phyloP scores from a whole-genome alignment of 2,113 vertebrate species.

The Cryptotis parvus region DNA sequence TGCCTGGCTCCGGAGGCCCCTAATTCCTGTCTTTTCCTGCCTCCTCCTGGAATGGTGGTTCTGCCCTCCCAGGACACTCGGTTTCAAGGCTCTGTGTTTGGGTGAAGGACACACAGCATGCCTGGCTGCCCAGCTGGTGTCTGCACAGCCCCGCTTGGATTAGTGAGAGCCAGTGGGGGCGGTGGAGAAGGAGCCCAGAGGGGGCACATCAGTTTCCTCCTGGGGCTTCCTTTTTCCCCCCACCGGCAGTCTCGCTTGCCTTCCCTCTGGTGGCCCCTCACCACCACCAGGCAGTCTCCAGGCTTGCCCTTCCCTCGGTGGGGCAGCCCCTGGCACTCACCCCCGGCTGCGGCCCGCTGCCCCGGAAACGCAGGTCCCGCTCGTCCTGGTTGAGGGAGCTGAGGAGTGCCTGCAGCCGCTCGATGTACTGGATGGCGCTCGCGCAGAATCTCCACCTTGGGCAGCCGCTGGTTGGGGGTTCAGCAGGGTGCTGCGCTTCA shows the following conservation, averaged over 20 bases:
- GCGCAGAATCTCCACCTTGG: slow-evolving; percentile 98
- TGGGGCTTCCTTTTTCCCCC: too few relatives aligned
- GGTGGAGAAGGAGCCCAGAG: neutral
- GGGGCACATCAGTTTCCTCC: neutral
- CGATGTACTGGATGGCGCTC: slow-evolving; percentile 99
- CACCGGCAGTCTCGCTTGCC: too few relatives aligned
- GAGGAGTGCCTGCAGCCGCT: slow-evolving; percentile 96
- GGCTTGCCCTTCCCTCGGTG: neutral
- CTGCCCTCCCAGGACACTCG: neutral
- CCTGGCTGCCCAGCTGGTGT: neutral
- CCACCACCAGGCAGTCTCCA: neutral
- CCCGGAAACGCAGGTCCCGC: slow-evolving; percentile 91
- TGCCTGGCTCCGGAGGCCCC: neutral
- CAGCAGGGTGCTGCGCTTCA: slow-evolving; percentile 97
- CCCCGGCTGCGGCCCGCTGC: slow-evolving; percentile 84
- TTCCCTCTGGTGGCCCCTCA: too few relatives aligned
- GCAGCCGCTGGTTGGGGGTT: slow-evolving; percentile 99
- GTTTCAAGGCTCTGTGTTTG: neutral
- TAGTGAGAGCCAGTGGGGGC: neutral
- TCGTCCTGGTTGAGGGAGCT: slow-evolving; percentile 98
- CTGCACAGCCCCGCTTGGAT: neutral
- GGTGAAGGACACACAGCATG: neutral
- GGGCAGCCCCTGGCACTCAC: slow-evolving; percentile 86
- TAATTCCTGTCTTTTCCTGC: neutral
- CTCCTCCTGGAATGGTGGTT: neutral